Base-by-base conservation (phyloP, 2,797 vertebrate species). In the Babyrousa celebensis region DNA sequence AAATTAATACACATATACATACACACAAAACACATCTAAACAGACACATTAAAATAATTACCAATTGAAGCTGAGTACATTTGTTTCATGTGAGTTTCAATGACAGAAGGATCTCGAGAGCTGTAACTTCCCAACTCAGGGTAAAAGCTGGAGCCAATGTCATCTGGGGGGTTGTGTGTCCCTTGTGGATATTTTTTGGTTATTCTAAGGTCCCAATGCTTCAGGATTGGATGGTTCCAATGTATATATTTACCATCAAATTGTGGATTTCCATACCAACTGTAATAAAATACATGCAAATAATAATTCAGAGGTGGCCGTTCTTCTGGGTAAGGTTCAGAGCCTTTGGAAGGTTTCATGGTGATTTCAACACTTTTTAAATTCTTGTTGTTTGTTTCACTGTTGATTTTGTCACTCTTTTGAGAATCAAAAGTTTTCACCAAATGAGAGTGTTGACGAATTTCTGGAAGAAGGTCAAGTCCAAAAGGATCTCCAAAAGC, bases 51-150 rank as follows among this genome's bases (percentile, higher is more conserved):
- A 86, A 87, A 93, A 71, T 96, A 96, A 98, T 99, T 99, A 99
- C 99, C 99, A 89, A 99, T 99, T 67, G 99, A 99, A 91, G 99
- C 99, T 82, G 99, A 99, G 70, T 98, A 98, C 67, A 99, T 98
- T 98, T 99, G 99, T 96, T 99, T 99, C 99, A 99, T 99, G 97
- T 99, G 99, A 71, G 98, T 99, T 97, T 99, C 99, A 91, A 99
- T 98, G 74, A 99, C 98, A 78, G 99, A 98, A 92, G 99, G 99
- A 97, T 99, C 99, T 97, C 98, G 99, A 95, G 99, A 99, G 98
- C 99, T 99, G 98, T 99, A 99, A 68, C 99, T 98, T 95, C 99
- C 99, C 8, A 99, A 98, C 54, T 99, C 99, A 40, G 99, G 99
- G 96, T 99, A 99, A 98, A 99, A 99, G 98, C 99, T 99, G 96